A percentile compares a stretch with the other conserved stretches of the same genome.
Conservation (phyloP, 2,888 invertebrate genomes). For the Drosophila subquinaria region DNA sequence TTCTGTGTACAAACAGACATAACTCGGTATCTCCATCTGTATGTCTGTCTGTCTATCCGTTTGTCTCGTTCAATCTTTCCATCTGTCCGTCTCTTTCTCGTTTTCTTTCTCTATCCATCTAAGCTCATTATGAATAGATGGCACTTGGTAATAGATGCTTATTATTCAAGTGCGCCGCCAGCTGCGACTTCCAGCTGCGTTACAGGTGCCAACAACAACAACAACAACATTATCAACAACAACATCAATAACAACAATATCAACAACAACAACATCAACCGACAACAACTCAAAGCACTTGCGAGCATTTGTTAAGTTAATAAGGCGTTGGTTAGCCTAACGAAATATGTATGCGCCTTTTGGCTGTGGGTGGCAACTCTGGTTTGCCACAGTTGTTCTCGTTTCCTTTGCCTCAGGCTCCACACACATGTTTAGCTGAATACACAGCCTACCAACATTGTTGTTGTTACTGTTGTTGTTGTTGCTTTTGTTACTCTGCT, state of each 20-base stretch:
- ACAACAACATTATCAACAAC: background rate
- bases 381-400: slow-evolving; percentile 8
- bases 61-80: background rate
- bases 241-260: slow-evolving; percentile 14
- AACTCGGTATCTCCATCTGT: slow-evolving; percentile 3
- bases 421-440: slow-evolving; percentile 55
- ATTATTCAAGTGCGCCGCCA: slow-evolving; percentile 72
- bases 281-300: slow-evolving; percentile 28
- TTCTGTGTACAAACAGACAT: background rate
- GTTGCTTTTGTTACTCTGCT: slow-evolving; percentile 1
- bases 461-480: slow-evolving; percentile 18
- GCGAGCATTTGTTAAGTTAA: slow-evolving; percentile 68
- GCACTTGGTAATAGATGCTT: slow-evolving; percentile 68
- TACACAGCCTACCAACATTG: slow-evolving; percentile 21
- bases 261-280: slow-evolving; percentile 12
- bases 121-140: slow-evolving; percentile 42
- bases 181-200: slow-evolving; percentile 50
- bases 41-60: background rate
- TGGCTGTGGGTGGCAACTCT: slow-evolving; percentile 6
- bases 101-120: slow-evolving; percentile 28
- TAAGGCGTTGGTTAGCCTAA: slow-evolving; percentile 51
- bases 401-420: slow-evolving; percentile 44
- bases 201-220: slow-evolving; percentile 61
- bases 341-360: background rate
- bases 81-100: background rate